Evolutionary conservation across 1,140 invertebrate species (phyloP).

Genomic region (Drosophila navojoa): DNA sequence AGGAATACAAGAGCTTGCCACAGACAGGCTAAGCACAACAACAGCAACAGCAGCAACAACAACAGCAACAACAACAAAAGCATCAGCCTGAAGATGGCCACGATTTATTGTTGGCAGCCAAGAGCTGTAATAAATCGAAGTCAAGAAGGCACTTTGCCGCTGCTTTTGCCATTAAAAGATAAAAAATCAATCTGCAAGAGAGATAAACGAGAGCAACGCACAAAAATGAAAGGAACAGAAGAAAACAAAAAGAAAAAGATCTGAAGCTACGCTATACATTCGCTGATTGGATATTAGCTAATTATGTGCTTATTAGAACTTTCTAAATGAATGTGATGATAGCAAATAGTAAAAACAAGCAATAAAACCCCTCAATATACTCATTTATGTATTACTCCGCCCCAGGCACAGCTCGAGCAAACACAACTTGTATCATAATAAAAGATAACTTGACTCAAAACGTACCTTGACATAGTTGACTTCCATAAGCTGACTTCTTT

Average conservation of each 20-base stretch:
- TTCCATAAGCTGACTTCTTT: constrained; percentile 11
- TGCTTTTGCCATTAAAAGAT: constrained; percentile 36
- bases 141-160: constrained; percentile 33
- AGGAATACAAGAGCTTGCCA: constrained; percentile 18
- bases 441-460: constrained; percentile 1
- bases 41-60: constrained; percentile 14
- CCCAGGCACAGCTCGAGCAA: not conserved
- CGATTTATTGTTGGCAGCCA: constrained; percentile 40
- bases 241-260: constrained; percentile 1
- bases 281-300: constrained; percentile 5
- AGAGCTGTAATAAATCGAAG: constrained; percentile 37
- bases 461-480: not conserved
- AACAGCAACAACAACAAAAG: constrained; percentile 12
- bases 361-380: not conserved
- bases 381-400: not conserved
- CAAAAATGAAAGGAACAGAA: not conserved
- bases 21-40: constrained; percentile 14
- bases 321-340: not conserved
- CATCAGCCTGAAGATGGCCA: constrained; percentile 18
- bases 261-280: constrained; percentile 6
- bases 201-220: constrained; percentile 7
- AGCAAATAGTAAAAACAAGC: no score
- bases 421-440: constrained; percentile 1
- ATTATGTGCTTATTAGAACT: constrained; percentile 22
- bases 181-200: constrained; percentile 23